A percentile compares a stretch with the other conserved stretches of the same genome.
Conservation (phyloP, 1,140 invertebrate species). For the Hylaeus anthracinus region DNA sequence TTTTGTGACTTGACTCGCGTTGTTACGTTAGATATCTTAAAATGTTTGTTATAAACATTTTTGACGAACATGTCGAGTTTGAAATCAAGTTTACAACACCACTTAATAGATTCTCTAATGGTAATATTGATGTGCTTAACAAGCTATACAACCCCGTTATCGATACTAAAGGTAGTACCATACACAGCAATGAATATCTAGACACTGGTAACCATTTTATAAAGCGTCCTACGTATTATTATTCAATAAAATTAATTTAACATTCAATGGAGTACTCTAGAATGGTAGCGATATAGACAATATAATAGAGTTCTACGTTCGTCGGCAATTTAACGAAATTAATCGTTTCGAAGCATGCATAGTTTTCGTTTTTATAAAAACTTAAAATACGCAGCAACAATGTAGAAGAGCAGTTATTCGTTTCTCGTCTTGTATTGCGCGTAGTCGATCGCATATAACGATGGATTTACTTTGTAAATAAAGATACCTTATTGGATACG, state of each 20-base stretch:
- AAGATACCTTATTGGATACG: slow-evolving; percentile 28
- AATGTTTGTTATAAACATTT: background rate
- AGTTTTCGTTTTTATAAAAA: slow-evolving; percentile 12
- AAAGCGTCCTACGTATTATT: slow-evolving; percentile 16
- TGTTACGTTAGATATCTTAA: background rate
- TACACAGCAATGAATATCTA: background rate
- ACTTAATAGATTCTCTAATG: background rate
- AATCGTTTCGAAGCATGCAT: slow-evolving; percentile 28
- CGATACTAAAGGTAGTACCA: slow-evolving; percentile 13
- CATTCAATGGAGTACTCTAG: background rate
- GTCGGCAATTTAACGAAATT: background rate
- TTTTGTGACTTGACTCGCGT: background rate
- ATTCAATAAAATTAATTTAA: slow-evolving; percentile 22
- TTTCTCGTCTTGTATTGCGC: slow-evolving; percentile 2
- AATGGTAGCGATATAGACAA: slow-evolving; percentile 20
- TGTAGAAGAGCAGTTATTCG: background rate
- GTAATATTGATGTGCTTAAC: slow-evolving; percentile 17
- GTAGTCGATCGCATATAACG: background rate
- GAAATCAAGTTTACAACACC: background rate
- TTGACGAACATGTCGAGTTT: background rate
- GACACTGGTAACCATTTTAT: slow-evolving; percentile 27
- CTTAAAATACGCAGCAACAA: background rate
- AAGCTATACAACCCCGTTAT: slow-evolving; percentile 11
- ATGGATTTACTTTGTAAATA: slow-evolving; percentile 43
- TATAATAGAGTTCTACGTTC: slow-evolving; percentile 6